Conservation (phyloP, 2,113 vertebrate genomes). For the Struthidea cinerea region DNA sequence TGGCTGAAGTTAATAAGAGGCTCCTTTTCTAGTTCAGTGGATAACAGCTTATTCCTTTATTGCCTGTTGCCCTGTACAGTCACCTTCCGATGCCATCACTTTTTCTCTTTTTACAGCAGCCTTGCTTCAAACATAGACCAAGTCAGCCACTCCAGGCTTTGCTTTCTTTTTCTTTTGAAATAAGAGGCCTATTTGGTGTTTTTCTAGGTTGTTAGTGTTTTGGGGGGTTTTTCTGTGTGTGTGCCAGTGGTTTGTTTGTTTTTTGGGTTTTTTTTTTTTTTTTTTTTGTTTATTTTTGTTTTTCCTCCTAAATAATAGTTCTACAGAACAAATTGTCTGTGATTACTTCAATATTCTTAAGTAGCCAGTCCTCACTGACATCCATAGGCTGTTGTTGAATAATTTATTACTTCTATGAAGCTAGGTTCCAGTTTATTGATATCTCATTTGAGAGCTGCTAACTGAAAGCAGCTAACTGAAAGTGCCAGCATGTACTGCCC, state of each 20-base stretch:
- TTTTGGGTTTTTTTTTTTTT: neutral
- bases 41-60: neutral
- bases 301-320: neutral
- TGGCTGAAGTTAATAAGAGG: neutral
- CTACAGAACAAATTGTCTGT: neutral
- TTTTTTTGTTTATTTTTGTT: neutral
- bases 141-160: neutral
- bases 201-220: neutral
- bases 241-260: accelerated
- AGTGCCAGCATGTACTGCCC: neutral
- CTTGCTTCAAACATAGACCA: neutral
- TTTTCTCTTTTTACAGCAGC: neutral
- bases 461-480: neutral
- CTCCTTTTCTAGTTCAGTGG: neutral
- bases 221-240: accelerated
- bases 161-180: neutral
- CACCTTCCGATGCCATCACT: neutral
- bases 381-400: neutral
- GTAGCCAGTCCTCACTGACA: neutral
- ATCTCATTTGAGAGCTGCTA: neutral
- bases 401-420: neutral
- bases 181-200: neutral
- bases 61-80: neutral
- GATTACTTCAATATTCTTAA: neutral
- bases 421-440: neutral